phyloP scores from a whole-genome alignment of 2,888 invertebrate genomes.

The Drosophila buzzatii region DNA sequence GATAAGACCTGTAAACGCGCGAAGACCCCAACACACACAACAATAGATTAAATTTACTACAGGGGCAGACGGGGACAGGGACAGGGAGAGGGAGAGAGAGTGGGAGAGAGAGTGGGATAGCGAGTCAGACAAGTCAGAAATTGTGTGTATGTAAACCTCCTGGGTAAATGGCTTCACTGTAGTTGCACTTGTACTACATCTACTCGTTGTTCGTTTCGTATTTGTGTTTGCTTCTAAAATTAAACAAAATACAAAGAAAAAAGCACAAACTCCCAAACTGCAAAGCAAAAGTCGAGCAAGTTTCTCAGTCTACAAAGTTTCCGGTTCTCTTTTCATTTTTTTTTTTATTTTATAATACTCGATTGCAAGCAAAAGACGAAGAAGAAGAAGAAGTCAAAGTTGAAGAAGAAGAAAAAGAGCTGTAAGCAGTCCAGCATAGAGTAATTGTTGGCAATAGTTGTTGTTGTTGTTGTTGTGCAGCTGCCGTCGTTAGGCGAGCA shows the following conservation, averaged over 20 bases:
- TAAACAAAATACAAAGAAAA: conserved; percentile 57
- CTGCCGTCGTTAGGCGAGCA: neutral
- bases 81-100: neutral
- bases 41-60: conserved; percentile 73
- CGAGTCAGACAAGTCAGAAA: conserved; percentile 25
- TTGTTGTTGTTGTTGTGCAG: neutral
- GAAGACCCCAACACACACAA: conserved; percentile 13
- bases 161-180: conserved; percentile 43
- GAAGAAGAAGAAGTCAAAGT: neutral
- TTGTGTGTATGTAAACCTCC: conserved; percentile 26
- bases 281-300: conserved; percentile 47
- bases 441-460: conserved; percentile 6
- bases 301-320: conserved; percentile 59
- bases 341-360: conserved; percentile 18
- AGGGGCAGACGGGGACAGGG: neutral
- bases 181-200: conserved; percentile 23
- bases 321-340: conserved; percentile 28
- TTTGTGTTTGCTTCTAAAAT: conserved; percentile 73
- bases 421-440: neutral
- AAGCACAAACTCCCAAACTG: conserved; percentile 28
- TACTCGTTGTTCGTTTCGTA: conserved; percentile 34
- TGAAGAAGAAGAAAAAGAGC: neutral
- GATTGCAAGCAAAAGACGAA: conserved; percentile 18
- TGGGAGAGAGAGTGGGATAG: neutral
- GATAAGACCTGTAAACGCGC: conserved; percentile 39